Percentiles rank a stretch among this genome's conserved stretches.
These are phyloP conservation scores for Novumbra hubbsi DNA, from an alignment of 2,797 vertebrate species.

Conservation along the genomic window DNA sequence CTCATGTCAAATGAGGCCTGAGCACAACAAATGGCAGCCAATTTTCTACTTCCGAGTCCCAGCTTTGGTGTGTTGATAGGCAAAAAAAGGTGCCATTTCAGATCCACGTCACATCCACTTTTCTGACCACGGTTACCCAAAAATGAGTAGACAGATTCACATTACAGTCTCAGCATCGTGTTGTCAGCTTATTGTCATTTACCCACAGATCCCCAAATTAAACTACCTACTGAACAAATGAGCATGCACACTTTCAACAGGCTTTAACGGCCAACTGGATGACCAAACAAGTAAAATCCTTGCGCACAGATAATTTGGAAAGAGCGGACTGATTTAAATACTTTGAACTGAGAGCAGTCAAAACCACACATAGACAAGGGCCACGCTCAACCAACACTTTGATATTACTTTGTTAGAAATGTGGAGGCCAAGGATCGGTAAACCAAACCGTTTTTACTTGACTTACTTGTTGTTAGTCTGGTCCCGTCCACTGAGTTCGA, in stretches of 20 bases:
- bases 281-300: slow-evolving; percentile 29
- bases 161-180: not conserved
- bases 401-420: not conserved
- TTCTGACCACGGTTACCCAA: not conserved
- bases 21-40: not conserved
- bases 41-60: not conserved
- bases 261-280: slow-evolving; percentile 20
- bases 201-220: not conserved
- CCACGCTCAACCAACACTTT: not conserved
- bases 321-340: not conserved
- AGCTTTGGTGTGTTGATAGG: not conserved
- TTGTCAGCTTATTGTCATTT: not conserved
- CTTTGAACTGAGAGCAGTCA: not conserved
- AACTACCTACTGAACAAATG: not conserved
- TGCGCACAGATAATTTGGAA: slow-evolving; percentile 13
- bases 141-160: not conserved
- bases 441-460: not conserved
- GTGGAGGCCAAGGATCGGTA: not conserved
- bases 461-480: slow-evolving; percentile 87
- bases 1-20: too few species aligned
- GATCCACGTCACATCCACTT: not conserved
- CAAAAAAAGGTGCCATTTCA: not conserved
- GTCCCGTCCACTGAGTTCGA: slow-evolving; percentile 86
- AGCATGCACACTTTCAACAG: not conserved
- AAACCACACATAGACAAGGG: not conserved